These are phyloP conservation scores for Coremacera marginata DNA, from an alignment of 2,888 invertebrate species.

Conservation along the genomic window DNA sequence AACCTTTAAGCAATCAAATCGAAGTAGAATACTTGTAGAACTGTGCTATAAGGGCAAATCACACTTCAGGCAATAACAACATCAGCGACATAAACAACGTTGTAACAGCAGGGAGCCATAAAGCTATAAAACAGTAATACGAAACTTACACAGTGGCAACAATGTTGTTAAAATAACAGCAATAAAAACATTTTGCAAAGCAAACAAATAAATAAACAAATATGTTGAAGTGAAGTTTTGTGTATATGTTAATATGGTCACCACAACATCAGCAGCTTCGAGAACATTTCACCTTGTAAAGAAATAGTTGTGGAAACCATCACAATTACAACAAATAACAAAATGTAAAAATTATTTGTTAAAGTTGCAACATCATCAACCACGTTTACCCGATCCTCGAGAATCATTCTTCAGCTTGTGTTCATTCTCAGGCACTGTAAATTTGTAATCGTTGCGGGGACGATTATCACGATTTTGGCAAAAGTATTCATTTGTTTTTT, in stretches of 20 bases:
- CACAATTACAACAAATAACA: neutral
- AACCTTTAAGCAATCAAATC: no score
- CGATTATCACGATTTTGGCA: slow-evolving; percentile 22
- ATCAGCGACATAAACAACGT: neutral
- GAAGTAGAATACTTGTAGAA: no score
- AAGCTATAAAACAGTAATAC: neutral
- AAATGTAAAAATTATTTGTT: slow-evolving; percentile 18
- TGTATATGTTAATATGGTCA: no score
- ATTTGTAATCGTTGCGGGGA: neutral
- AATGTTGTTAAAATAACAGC: no score
- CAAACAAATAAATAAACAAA: neutral
- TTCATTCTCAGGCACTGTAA: slow-evolving; percentile 37
- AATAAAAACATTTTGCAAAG: neutral
- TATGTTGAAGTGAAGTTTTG: neutral
- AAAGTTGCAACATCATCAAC: slow-evolving; percentile 21
- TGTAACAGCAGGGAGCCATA: neutral
- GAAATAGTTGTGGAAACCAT: no score
- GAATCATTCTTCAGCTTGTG: slow-evolving; percentile 31
- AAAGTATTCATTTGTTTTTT: slow-evolving; percentile 9
- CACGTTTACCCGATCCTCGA: slow-evolving; percentile 39
- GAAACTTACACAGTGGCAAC: neutral
- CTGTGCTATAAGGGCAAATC: no score
- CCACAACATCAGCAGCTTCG: neutral
- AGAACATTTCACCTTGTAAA: neutral
- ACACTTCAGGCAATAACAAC: neutral